Conservation (phyloP, 2,797 vertebrate species). For the Passerculus sandwichensis region DNA sequence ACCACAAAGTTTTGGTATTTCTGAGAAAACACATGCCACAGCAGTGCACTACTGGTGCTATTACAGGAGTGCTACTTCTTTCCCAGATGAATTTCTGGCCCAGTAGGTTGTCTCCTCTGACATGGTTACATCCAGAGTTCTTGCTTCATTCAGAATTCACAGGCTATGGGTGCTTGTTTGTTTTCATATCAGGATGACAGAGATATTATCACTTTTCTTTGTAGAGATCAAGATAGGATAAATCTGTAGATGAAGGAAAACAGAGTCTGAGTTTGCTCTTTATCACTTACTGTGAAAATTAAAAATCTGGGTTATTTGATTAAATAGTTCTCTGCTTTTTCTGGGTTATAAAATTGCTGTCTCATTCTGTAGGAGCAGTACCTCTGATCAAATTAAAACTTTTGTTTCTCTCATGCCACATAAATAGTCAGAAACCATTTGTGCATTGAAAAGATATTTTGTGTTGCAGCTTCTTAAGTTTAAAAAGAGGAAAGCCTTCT, state of each 20-base stretch:
- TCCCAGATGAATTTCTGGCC: neutral
- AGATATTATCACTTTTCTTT: neutral
- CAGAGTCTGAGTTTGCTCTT: neutral
- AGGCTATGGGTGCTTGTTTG: neutral
- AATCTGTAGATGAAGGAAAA: neutral
- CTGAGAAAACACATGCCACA: neutral
- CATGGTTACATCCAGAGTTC: neutral
- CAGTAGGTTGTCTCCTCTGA: neutral
- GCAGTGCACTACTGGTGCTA: neutral
- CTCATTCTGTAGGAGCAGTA: neutral
- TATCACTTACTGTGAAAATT: neutral
- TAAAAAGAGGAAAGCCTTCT: neutral
- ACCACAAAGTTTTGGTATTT: neutral
- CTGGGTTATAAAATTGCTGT: neutral
- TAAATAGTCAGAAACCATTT: neutral
- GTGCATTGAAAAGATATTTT: neutral
- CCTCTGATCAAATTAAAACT: neutral
- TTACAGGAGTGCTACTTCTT: neutral
- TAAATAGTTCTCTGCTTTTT: neutral
- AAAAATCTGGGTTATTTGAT: neutral
- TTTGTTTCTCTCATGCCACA: neutral
- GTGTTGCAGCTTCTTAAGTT: neutral
- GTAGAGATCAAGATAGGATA: neutral
- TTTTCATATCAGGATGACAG: neutral
- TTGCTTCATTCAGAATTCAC: neutral